A percentile compares a stretch with the other conserved stretches of the same genome.
Conservation (phyloP, 2,888 invertebrate species). For the Odontothrips loti region DNA sequence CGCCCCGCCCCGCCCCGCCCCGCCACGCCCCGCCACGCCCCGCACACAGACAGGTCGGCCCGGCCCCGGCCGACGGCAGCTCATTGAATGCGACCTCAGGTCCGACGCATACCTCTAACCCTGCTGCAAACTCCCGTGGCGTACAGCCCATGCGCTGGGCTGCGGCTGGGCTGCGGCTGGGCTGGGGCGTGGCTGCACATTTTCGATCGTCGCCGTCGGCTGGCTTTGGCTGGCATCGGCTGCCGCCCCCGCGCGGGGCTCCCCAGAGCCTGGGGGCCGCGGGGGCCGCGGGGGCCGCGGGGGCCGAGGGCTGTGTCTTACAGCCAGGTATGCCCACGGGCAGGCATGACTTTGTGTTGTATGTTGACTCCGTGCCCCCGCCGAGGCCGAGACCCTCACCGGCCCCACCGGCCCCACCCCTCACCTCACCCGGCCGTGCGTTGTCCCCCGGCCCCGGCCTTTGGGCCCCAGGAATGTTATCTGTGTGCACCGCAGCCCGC, state of each 20-base stretch:
- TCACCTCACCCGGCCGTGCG: background rate
- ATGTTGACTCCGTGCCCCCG: background rate
- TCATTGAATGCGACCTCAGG: background rate
- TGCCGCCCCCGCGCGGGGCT: too few relatives aligned
- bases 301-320: too few relatives aligned
- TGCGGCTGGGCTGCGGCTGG: background rate
- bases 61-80: background rate
- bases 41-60: background rate
- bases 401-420: background rate
- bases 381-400: background rate
- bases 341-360: too few relatives aligned
- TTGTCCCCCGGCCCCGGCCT: background rate
- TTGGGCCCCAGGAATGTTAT: background rate
- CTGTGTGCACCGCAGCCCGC: background rate
- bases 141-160: background rate
- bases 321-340: too few relatives aligned
- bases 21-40: too few relatives aligned
- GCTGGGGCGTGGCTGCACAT: too few relatives aligned
- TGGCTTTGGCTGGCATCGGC: background rate
- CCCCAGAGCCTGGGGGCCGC: too few relatives aligned
- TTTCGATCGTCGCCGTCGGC: too few relatives aligned
- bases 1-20: background rate
- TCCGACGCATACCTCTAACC: background rate
- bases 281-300: too few relatives aligned
- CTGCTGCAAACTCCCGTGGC: background rate